phyloP scores from a whole-genome alignment of 2,888 invertebrate species.

The Geotrupes spiniger region DNA sequence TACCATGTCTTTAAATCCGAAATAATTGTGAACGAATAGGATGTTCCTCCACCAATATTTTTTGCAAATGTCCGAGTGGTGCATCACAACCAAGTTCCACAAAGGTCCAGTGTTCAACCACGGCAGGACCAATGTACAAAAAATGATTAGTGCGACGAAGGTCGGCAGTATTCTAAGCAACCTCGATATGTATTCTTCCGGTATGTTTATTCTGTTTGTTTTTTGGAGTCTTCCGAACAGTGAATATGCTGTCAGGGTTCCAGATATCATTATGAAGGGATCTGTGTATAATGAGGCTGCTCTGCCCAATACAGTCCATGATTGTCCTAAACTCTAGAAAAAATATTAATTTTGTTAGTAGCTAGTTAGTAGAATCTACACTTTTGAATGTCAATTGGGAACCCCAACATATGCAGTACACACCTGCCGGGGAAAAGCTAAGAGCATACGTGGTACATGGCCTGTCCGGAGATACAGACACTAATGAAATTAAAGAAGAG shows the following conservation, averaged over 20 bases:
- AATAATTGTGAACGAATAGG: conserved; percentile 70
- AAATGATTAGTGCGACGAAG: conserved; percentile 61
- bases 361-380: too few species aligned
- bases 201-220: conserved; percentile 55
- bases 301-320: conserved; percentile 66
- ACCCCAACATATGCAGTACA: too few species aligned
- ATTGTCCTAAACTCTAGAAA: conserved; percentile 57
- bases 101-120: conserved; percentile 63
- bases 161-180: conserved; percentile 64
- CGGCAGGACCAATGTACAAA: conserved; percentile 66
- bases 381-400: too few species aligned
- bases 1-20: conserved; percentile 70
- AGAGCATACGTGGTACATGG: too few species aligned
- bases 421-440: too few species aligned
- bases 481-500: too few species aligned
- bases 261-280: conserved; percentile 69
- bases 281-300: conserved; percentile 70
- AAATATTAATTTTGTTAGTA: too few species aligned
- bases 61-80: conserved; percentile 67
- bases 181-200: conserved; percentile 61
- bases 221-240: conserved; percentile 58
- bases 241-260: conserved; percentile 63
- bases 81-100: conserved; percentile 66
- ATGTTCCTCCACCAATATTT: conserved; percentile 69
- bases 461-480: too few species aligned